phyloP scores from a whole-genome alignment of 1,140 invertebrate genomes.

The Periplaneta americana region DNA sequence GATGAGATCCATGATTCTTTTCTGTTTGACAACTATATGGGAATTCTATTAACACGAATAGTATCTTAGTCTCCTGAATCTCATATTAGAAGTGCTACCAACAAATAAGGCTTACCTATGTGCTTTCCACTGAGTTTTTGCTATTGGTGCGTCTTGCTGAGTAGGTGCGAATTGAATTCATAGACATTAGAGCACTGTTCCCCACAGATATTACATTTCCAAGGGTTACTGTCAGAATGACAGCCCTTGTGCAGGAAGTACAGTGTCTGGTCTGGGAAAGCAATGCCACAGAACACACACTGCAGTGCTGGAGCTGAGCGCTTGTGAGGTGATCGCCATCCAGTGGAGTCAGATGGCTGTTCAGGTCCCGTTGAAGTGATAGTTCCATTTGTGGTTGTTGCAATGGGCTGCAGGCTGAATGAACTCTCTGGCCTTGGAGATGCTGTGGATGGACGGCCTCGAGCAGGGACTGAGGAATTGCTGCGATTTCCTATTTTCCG shows the following conservation, averaged over 20 bases:
- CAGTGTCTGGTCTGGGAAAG: constrained; percentile 90
- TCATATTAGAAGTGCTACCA: not conserved
- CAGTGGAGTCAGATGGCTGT: constrained; percentile 35
- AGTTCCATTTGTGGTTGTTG: constrained; percentile 49
- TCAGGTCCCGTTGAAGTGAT: constrained; percentile 57
- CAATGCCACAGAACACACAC: constrained; percentile 86
- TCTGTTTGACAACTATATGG: no score
- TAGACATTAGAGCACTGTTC: constrained; percentile 89
- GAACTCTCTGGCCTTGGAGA: constrained; percentile 14
- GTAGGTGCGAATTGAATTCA: constrained; percentile 93
- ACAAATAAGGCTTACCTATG: not conserved
- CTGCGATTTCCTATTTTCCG: constrained; percentile 37
- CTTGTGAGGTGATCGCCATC: constrained; percentile 32
- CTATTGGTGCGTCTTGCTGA: constrained; percentile 86
- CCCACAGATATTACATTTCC: constrained; percentile 97
- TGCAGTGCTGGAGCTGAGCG: constrained; percentile 43
- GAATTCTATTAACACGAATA: no score
- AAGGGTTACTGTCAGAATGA: constrained; percentile 93
- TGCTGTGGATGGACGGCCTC: not conserved
- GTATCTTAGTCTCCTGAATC: not conserved
- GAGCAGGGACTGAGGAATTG: not conserved
- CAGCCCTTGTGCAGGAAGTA: constrained; percentile 97
- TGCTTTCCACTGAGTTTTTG: not conserved
- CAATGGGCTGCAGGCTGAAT: constrained; percentile 13
- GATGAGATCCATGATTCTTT: no score